These are phyloP conservation scores for Lithophane ornitopus DNA, from an alignment of 2,888 invertebrate genomes.

Conservation along the genomic window DNA sequence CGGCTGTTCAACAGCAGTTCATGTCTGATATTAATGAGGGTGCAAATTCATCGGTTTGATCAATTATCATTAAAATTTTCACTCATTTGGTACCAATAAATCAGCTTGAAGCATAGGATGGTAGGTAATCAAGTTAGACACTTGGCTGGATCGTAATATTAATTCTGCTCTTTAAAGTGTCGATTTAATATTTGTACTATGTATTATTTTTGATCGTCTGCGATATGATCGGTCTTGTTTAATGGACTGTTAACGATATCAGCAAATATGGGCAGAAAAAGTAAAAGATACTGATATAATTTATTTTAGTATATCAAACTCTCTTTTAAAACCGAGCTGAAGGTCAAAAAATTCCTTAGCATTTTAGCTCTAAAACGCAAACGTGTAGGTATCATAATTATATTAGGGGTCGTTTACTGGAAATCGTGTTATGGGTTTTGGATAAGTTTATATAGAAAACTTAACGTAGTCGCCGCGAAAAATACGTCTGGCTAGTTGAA, in stretches of 20 bases:
- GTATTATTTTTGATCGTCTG: background rate
- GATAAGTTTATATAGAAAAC: too few species aligned
- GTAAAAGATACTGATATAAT: background rate
- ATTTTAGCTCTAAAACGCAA: background rate
- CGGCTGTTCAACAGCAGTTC: background rate
- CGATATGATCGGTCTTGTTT: background rate
- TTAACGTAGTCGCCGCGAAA: too few species aligned
- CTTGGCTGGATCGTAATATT: background rate
- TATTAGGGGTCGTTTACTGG: too few species aligned
- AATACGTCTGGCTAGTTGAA: too few species aligned
- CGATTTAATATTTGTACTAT: slow-evolving; percentile 1
- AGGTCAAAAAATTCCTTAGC: background rate
- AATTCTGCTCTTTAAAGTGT: background rate
- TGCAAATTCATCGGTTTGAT: background rate
- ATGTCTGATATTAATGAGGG: slow-evolving; percentile 4
- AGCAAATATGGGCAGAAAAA: background rate
- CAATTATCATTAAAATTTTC: slow-evolving; percentile 4
- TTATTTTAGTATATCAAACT: background rate
- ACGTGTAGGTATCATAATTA: slow-evolving; percentile 2
- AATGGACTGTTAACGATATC: background rate
- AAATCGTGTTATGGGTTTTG: too few species aligned
- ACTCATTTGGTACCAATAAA: slow-evolving; percentile 6
- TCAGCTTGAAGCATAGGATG: background rate
- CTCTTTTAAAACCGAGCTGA: background rate
- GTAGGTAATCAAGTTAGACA: background rate